Base-by-base conservation (phyloP, 2,113 vertebrate species). In the Eulemur macaco region DNA sequence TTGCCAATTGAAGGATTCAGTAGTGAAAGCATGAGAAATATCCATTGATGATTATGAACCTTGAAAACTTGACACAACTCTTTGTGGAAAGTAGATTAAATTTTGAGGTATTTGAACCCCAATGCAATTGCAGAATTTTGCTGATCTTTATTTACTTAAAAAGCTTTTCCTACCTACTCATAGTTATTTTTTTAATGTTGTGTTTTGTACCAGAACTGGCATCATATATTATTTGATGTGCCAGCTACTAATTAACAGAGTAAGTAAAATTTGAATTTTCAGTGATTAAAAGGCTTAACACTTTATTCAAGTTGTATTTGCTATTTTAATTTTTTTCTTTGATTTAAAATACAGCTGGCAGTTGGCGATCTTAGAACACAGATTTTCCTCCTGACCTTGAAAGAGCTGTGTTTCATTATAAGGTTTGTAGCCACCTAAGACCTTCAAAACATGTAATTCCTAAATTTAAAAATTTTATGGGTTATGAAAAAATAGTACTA, bases 201-300 rank as follows among this genome's bases (percentile, higher is more conserved):
- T 87, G 29, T 95, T 97, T 97, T 97, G 42, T 69, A 96, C 37
- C 3, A 71, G 83, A 94, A 90, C 71, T 98, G 96, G 96, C 95
- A 95, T 85, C 60, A 34, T 37, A 31, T 58, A 81, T 84, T 80
- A 93, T 90, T 95, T 96, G 80, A 96, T 97, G 80, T 97, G 93
- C 93, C 96, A 97, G 95, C 47, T 92, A 63, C 93, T 97, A 97
- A 98, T 98, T 98, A 98, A 97, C 68, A 47, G 42, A 84, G 64
- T 92, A 91, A 97, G 92, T 97, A 96, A 96, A 89, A 88, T 94
- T 76, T 81, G n/a, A 94, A 60, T 91, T 93, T 98, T 94, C 34
- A n/a, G 69, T 97, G 64, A 97, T 97, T 96, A 94, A 90, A 96
- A 95, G 42, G 12, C 23, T 54, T 91, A 87, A 92, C 23, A 95